phyloP scores from a whole-genome alignment of 2,888 invertebrate genomes.

The Lasioglossum figueresi region DNA sequence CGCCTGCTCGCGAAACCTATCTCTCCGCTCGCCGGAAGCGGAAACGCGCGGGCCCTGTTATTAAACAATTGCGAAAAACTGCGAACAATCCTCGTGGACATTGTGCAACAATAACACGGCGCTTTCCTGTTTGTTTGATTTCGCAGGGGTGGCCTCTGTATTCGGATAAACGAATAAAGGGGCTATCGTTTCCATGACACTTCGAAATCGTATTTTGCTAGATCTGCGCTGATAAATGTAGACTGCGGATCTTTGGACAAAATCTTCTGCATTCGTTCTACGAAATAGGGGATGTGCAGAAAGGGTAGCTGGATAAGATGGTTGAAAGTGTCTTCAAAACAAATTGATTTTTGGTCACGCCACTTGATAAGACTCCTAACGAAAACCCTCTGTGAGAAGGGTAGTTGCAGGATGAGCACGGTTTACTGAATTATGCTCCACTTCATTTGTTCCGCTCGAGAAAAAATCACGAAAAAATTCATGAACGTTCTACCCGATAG shows the following conservation, averaged over 20 bases:
- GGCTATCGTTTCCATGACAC: neutral
- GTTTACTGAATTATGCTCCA: too few relatives aligned
- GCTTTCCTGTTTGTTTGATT: neutral
- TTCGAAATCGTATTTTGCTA: neutral
- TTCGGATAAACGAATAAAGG: neutral
- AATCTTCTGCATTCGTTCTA: too few relatives aligned
- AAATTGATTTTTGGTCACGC: too few relatives aligned
- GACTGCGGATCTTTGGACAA: neutral
- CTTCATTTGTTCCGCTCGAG: too few relatives aligned
- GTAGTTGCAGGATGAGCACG: too few relatives aligned
- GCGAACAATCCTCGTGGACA: neutral
- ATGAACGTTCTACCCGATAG: too few relatives aligned
- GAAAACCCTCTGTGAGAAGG: too few relatives aligned
- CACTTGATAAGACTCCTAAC: too few relatives aligned
- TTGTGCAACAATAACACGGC: neutral
- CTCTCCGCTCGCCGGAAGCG: neutral
- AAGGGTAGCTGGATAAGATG: too few relatives aligned
- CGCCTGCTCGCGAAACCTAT: slow-evolving; percentile 24
- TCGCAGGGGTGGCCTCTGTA: neutral
- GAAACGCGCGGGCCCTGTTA: neutral
- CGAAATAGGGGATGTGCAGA: too few relatives aligned
- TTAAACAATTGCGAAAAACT: neutral
- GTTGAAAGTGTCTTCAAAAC: too few relatives aligned
- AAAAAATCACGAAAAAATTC: too few relatives aligned
- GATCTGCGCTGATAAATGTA: neutral